These are phyloP conservation scores for Pammene aurita DNA, from an alignment of 2,888 invertebrate species.

Conservation along the genomic window DNA sequence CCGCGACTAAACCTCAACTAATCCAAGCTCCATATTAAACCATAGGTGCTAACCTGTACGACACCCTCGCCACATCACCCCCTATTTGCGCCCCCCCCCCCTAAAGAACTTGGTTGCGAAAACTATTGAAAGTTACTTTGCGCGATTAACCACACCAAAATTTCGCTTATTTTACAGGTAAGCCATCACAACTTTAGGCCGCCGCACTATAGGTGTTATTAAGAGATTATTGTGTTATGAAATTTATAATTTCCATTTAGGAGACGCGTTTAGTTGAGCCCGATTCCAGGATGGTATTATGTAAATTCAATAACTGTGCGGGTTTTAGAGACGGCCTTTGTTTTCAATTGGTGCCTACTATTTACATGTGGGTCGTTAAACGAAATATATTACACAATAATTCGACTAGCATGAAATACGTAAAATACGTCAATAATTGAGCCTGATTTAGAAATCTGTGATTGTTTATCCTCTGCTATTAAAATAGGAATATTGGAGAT, in stretches of 20 bases:
- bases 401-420: not conserved
- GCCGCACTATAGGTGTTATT: constrained; percentile 57
- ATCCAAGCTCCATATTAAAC: constrained; percentile 80
- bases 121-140: constrained; percentile 78
- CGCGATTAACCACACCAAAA: constrained; percentile 58
- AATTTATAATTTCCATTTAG: constrained; percentile 67
- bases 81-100: constrained; percentile 46
- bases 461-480: constrained; percentile 14
- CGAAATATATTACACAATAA: not conserved
- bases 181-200: constrained; percentile 48
- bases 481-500: constrained; percentile 32
- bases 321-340: constrained; percentile 56
- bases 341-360: constrained; percentile 53
- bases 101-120: constrained; percentile 63
- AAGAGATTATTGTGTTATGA: constrained; percentile 68
- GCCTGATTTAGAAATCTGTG: not conserved
- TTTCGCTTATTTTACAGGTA: constrained; percentile 61
- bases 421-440: not conserved
- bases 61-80: constrained; percentile 51
- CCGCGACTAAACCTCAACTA: constrained; percentile 74
- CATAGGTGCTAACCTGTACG: constrained; percentile 73
- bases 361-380: constrained; percentile 27
- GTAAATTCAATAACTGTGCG: constrained; percentile 66
- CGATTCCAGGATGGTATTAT: constrained; percentile 64
- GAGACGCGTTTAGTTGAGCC: constrained; percentile 57